A percentile compares a stretch with the other conserved stretches of the same genome.
phyloP scores from a whole-genome alignment of 2,888 invertebrate species.

The Branchipolynoe longqiensis region DNA sequence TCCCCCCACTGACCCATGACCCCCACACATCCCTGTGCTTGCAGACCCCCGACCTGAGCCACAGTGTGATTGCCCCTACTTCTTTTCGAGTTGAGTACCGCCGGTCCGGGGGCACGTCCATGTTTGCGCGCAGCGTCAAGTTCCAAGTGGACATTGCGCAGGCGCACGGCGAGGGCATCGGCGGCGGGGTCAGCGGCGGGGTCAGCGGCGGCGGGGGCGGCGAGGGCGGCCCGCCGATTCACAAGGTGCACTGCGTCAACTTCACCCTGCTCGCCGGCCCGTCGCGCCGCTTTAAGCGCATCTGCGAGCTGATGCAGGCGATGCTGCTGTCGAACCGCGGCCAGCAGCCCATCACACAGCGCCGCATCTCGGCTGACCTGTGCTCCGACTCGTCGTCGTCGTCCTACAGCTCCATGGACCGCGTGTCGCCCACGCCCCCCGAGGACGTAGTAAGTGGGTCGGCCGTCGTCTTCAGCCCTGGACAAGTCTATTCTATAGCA shows the following conservation, averaged over 20 bases:
- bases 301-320: constrained; percentile 96
- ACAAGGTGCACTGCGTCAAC: constrained; percentile 91
- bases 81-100: constrained; percentile 99
- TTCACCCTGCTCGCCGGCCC: constrained; percentile 95
- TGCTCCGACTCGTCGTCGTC: constrained; percentile 68
- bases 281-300: constrained; percentile 94
- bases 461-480: constrained; percentile 51
- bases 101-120: constrained; percentile 91
- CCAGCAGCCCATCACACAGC: constrained; percentile 73
- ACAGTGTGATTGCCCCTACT: constrained; percentile 98
- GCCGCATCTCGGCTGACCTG: constrained; percentile 80
- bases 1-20: not conserved
- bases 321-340: constrained; percentile 78
- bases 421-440: constrained; percentile 66
- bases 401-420: constrained; percentile 69
- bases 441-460: constrained; percentile 63
- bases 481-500: constrained; percentile 58
- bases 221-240: constrained; percentile 54
- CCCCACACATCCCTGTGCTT: too few species aligned
- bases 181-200: constrained; percentile 63
- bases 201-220: constrained; percentile 7
- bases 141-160: constrained; percentile 87
- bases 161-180: constrained; percentile 74
- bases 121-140: constrained; percentile 97
- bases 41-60: constrained; percentile 84